Base-by-base conservation (phyloP, 2,113 vertebrate species). In the Rhabdomys dilectus region DNA sequence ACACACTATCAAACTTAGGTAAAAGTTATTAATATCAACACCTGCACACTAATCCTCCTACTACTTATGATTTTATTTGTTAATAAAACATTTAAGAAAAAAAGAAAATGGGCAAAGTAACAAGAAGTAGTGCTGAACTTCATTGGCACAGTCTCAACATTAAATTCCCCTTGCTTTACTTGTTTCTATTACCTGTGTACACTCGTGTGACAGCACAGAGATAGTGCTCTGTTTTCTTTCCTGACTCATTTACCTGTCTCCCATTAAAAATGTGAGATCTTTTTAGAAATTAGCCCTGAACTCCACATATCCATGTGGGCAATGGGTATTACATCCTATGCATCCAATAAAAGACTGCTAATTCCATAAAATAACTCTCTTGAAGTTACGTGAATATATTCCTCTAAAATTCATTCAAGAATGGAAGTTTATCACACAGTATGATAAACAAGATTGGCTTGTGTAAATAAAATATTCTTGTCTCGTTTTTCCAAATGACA, bases 111-210 rank as follows among this genome's bases (percentile, higher is more conserved):
- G 73, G 36, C 2, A 75, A 96, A 73, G 3, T 15, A 36, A 87
- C 5, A 31, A 5, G 4, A 11, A 24, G 51, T 53, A 2, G 31
- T 56, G 16, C 22, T 94, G 6, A 48, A 91, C 42, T 62, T 84
- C 42, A 88, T 53, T 42, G 21, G 12, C 7, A 64, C 11, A 62
- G 22, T 36, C 1, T 13, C 15, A 58, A 70, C 11, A 9, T 66
- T 56, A 26, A 5, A 7, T 85, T 81, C 22, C 17, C 51, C 12
- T 56, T 64, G 22, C 53, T 62, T 91, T 31, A 48, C 21, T 94
- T 39, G 31, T 6, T 13, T n/a, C 8, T 72, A 12, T 12, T 0
- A 10, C 9, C 6, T 24, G 4, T 36, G 22, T 2, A 76, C 24
- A 22, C 5, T 58, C 76, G 12, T 80, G 3, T 31, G 31, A 26